phyloP scores from a whole-genome alignment of 2,113 vertebrate genomes.

The Bucco capensis region DNA sequence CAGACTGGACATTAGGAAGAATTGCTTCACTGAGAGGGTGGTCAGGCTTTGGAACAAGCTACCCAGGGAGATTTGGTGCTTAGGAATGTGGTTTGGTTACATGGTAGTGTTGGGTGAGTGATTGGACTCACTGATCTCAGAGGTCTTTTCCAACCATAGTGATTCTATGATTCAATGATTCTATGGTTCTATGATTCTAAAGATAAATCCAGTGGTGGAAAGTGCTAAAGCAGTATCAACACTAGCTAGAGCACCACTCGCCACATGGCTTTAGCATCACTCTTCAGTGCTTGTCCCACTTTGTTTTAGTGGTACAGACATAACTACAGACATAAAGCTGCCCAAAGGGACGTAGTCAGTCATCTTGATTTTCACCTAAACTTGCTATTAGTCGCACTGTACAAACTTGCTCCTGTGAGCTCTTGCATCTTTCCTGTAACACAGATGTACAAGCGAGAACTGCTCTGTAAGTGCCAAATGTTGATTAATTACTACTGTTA shows the following conservation, averaged over 20 bases:
- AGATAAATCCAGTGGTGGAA: not conserved
- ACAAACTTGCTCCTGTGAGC: not conserved
- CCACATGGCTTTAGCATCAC: not conserved
- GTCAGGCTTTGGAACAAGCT: too few species aligned
- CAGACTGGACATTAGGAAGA: too few species aligned
- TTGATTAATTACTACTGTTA: not conserved
- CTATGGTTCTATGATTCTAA: too few species aligned
- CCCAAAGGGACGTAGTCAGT: not conserved
- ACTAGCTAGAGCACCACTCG: not conserved
- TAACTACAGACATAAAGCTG: not conserved
- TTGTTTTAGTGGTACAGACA: not conserved
- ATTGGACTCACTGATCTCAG: too few species aligned
- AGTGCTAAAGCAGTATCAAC: accelerated
- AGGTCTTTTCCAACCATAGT: too few species aligned
- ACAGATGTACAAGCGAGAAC: not conserved
- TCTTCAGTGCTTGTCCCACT: not conserved
- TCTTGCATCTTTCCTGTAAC: not conserved
- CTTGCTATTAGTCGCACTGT: not conserved
- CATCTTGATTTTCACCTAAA: not conserved
- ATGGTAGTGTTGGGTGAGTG: too few species aligned
- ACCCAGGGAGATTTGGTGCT: too few species aligned
- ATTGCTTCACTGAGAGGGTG: too few species aligned
- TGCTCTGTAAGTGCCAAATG: not conserved
- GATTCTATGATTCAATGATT: too few species aligned
- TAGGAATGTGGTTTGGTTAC: too few species aligned